Evolutionary conservation across 2,797 vertebrate species (phyloP).

Genomic region (Microctenopoma stevenorrisi): DNA sequence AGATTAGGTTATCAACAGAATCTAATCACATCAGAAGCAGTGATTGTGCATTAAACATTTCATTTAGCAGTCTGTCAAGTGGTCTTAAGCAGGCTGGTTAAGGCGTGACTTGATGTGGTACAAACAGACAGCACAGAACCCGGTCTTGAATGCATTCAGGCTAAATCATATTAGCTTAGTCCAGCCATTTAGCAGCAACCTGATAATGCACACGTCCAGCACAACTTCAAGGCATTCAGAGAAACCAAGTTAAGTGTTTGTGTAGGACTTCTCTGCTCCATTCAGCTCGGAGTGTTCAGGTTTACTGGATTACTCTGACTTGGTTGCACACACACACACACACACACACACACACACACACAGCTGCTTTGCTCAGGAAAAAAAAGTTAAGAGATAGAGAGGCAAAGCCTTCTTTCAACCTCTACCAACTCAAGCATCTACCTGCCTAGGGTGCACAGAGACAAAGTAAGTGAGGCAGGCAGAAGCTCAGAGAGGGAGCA

Average conservation of each 20-base stretch:
- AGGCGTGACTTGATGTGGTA: conserved; percentile 10
- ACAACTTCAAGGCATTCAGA: conserved; percentile 20
- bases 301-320: conserved; percentile 64
- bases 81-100: conserved; percentile 38
- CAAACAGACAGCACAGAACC: conserved; percentile 18
- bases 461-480: conserved; percentile 45
- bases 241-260: conserved; percentile 15
- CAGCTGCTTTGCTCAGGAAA: conserved; percentile 55
- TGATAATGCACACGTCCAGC: conserved; percentile 16
- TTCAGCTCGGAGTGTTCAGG: conserved; percentile 48
- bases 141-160: neutral
- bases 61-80: conserved; percentile 20
- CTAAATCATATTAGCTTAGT: conserved; percentile 21
- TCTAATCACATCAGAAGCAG: conserved; percentile 50
- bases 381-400: conserved; percentile 67
- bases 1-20: conserved; percentile 67
- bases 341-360: conserved; percentile 29
- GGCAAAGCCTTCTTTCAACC: conserved; percentile 74
- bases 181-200: conserved; percentile 19
- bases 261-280: conserved; percentile 22
- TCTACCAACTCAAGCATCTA: conserved; percentile 66
- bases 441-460: conserved; percentile 68
- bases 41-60: conserved; percentile 48
- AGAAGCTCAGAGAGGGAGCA: conserved; percentile 43
- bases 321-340: conserved; percentile 40